Percentiles rank a stretch among this genome's conserved stretches.
phyloP scores from a whole-genome alignment of 2,113 vertebrate genomes.

The Grus americana region DNA sequence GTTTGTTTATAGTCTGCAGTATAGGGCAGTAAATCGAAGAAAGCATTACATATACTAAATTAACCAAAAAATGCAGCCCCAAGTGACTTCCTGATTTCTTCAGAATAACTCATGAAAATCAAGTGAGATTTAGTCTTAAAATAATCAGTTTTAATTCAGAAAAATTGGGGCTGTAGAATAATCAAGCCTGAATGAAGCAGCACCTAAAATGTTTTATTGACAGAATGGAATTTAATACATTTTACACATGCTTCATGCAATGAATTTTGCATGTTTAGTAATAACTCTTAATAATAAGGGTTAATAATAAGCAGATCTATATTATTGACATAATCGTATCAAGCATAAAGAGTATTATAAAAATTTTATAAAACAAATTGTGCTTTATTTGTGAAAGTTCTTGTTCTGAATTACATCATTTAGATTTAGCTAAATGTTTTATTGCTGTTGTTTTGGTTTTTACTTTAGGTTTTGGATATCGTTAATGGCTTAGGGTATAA shows the following conservation, averaged over 20 bases:
- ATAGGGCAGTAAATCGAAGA: conserved; percentile 13
- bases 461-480: conserved; percentile 43
- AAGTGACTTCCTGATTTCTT: background rate
- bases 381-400: conserved; percentile 73
- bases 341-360: conserved; percentile 72
- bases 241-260: conserved; percentile 80
- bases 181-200: conserved; percentile 28
- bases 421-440: conserved; percentile 63
- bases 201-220: conserved; percentile 50
- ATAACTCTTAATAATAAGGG: conserved; percentile 76
- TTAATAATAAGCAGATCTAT: conserved; percentile 70
- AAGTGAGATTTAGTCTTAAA: background rate
- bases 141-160: conserved; percentile 13
- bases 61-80: background rate
- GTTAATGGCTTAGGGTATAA: conserved; percentile 46
- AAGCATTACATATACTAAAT: conserved; percentile 36
- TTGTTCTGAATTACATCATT: conserved; percentile 63
- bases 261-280: conserved; percentile 81
- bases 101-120: conserved; percentile 14
- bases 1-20: conserved; percentile 67
- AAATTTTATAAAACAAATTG: conserved; percentile 73
- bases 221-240: conserved; percentile 66
- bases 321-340: conserved; percentile 69
- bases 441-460: conserved; percentile 26
- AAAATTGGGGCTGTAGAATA: conserved; percentile 46